Percentiles rank a stretch among this genome's conserved stretches.
phyloP scores from a whole-genome alignment of 2,113 vertebrate species.

The Gopherus flavomarginatus region DNA sequence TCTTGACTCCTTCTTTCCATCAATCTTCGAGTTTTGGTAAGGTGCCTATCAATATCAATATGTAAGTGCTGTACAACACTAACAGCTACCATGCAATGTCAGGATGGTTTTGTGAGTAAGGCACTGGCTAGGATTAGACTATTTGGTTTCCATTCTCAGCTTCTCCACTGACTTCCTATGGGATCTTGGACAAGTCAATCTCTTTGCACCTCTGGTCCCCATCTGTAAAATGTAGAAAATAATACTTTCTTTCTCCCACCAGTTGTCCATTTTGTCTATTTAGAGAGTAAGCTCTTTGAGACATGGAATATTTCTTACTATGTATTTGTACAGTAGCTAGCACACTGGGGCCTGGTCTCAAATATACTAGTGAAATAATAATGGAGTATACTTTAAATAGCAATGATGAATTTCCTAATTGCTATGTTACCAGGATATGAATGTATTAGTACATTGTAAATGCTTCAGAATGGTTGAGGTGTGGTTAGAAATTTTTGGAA shows the following conservation, averaged over 20 bases:
- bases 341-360: background rate
- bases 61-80: constrained; percentile 5
- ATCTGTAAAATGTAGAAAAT: background rate
- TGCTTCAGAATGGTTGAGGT: background rate
- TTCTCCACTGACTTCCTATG: background rate
- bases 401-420: background rate
- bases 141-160: background rate
- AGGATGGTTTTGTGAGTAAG: background rate
- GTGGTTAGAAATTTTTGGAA: background rate
- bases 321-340: background rate
- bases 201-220: background rate
- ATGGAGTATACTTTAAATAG: background rate
- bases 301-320: background rate
- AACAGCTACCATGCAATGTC: background rate
- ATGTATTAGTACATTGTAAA: background rate
- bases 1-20: background rate
- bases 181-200: background rate
- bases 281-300: background rate
- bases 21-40: background rate
- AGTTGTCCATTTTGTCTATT: background rate
- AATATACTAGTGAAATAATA: background rate
- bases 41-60: background rate
- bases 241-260: background rate
- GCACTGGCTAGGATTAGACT: background rate
- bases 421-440: background rate